Evolutionary conservation across 2,113 vertebrate species (phyloP).

Genomic region (Periophthalmus modestus): DNA sequence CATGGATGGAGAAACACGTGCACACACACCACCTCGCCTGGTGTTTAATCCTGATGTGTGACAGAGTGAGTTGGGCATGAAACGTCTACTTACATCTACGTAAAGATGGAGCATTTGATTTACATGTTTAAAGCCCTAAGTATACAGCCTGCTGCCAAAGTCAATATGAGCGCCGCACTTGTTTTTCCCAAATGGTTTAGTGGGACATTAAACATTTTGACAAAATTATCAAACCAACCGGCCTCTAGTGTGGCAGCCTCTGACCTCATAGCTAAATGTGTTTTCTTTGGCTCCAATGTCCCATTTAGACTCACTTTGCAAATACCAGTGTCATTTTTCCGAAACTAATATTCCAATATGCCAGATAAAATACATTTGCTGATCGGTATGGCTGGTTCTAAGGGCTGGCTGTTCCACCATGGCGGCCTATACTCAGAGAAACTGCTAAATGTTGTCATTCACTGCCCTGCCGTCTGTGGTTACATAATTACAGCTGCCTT

Average conservation of each 20-base stretch:
- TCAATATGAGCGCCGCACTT: slow-evolving; percentile 86
- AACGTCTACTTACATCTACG: slow-evolving; percentile 80
- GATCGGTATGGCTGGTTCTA: slow-evolving; percentile 33
- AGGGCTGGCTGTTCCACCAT: slow-evolving; percentile 40
- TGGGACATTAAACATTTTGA: slow-evolving; percentile 93
- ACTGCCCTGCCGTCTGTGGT: slow-evolving; percentile 59
- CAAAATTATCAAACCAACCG: slow-evolving; percentile 95
- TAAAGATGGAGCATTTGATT: slow-evolving; percentile 81
- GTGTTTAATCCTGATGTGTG: neutral
- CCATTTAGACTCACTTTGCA: slow-evolving; percentile 78
- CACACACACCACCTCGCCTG: neutral
- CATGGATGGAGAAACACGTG: neutral
- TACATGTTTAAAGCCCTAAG: slow-evolving; percentile 79
- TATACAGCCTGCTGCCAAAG: slow-evolving; percentile 85
- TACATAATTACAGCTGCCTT: slow-evolving; percentile 63
- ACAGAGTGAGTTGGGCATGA: slow-evolving; percentile 64
- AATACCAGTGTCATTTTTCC: slow-evolving; percentile 77
- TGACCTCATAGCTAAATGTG: slow-evolving; percentile 94
- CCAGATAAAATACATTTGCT: slow-evolving; percentile 72
- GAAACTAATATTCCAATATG: slow-evolving; percentile 77
- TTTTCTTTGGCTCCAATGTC: slow-evolving; percentile 88
- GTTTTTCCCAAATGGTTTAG: slow-evolving; percentile 87
- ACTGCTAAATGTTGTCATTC: slow-evolving; percentile 72
- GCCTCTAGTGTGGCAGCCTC: slow-evolving; percentile 87
- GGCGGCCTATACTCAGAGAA: slow-evolving; percentile 46